A percentile compares a stretch with the other conserved stretches of the same genome.
phyloP scores from a whole-genome alignment of 2,797 vertebrate genomes.

The Oreortyx pictus region DNA sequence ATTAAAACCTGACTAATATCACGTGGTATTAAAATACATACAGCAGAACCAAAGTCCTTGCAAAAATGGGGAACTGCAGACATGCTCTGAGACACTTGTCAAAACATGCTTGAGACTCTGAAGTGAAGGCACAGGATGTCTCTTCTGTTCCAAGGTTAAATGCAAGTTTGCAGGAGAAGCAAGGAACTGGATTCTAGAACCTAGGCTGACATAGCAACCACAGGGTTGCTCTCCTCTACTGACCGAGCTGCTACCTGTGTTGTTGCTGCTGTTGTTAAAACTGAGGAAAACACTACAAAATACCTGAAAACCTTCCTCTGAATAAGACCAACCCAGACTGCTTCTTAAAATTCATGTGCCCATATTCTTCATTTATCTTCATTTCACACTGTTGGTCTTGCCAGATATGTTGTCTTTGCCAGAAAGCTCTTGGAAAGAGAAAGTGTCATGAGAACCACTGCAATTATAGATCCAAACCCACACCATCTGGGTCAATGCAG shows the following conservation, averaged over 20 bases:
- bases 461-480: constrained; percentile 48
- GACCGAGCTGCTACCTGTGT: background rate
- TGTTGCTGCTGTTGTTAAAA: background rate
- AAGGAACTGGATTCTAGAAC: background rate
- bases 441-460: constrained; percentile 53
- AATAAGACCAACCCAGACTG: background rate
- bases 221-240: background rate
- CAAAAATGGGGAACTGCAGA: background rate
- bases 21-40: background rate
- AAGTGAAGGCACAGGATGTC: background rate
- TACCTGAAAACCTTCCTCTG: constrained; percentile 11
- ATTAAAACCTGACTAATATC: background rate
- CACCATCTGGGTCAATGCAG: constrained; percentile 34
- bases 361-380: constrained; percentile 53
- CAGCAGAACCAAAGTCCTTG: background rate
- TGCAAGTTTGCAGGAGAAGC: background rate
- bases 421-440: constrained; percentile 59
- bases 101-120: background rate
- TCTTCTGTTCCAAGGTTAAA: background rate
- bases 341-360: constrained; percentile 1
- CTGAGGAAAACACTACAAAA: constrained; percentile 15
- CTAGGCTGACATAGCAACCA: rapidly evolving
- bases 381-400: constrained; percentile 12
- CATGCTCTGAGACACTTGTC: rapidly evolving
- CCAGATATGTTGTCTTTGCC: constrained; percentile 39